Conservation (phyloP, 2,113 vertebrate species). For the Halcyon malimbica region DNA sequence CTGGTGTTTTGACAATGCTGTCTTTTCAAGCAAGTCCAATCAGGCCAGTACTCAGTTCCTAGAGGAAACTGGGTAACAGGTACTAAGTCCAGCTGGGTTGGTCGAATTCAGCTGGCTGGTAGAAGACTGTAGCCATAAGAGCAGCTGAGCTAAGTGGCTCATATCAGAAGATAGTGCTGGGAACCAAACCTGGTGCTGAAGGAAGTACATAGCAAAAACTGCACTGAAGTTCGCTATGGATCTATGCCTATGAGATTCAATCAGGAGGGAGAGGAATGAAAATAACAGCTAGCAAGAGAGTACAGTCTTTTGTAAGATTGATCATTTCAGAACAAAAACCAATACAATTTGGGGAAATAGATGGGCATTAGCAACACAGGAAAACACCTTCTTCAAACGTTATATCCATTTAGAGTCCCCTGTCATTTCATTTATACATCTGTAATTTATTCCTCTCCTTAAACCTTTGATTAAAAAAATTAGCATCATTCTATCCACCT, state of each 20-base stretch:
- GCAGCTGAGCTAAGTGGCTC: neutral
- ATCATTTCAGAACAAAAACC: neutral
- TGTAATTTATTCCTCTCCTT: neutral
- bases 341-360: neutral
- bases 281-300: neutral
- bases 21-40: neutral
- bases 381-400: neutral
- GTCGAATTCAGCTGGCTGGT: neutral
- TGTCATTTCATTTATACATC: neutral
- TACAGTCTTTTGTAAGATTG: neutral
- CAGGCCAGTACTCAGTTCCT: neutral
- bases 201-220: neutral
- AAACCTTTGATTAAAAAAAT: neutral
- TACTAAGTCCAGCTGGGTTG: neutral
- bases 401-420: neutral
- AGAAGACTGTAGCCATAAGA: rapidly evolving
- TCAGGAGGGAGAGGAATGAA: neutral
- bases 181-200: neutral
- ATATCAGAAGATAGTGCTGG: rapidly evolving
- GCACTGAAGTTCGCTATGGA: neutral
- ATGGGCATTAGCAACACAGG: neutral
- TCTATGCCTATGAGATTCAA: neutral
- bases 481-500: neutral
- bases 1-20: neutral
- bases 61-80: slow-evolving; percentile 22